phyloP scores from a whole-genome alignment of 2,113 vertebrate species.

The sheep (Ovis aries) region DNA sequence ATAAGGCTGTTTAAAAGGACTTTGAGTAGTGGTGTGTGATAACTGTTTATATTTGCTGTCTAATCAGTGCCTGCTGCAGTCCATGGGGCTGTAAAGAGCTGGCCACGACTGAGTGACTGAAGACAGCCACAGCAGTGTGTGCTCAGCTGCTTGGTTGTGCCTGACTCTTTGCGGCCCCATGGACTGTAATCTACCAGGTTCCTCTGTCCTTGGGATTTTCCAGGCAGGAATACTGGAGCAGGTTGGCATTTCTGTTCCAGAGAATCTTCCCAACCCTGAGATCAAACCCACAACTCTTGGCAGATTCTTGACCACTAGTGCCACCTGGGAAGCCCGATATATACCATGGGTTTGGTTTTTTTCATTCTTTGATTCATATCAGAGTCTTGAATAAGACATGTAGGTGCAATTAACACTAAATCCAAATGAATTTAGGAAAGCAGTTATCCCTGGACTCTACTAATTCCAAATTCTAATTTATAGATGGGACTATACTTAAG shows the following conservation, averaged over 20 bases:
- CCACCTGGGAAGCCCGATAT: neutral
- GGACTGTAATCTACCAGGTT: neutral
- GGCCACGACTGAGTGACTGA: neutral
- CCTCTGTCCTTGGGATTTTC: neutral
- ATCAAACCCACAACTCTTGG: neutral
- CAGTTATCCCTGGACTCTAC: neutral
- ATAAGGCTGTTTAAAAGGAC: neutral
- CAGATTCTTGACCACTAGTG: neutral
- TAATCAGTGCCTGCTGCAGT: neutral
- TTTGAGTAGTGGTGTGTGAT: neutral
- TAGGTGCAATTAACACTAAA: neutral
- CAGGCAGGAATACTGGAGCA: neutral
- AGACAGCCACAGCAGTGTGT: neutral
- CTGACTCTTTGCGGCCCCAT: neutral
- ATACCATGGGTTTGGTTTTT: neutral
- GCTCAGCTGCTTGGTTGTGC: neutral
- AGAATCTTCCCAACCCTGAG: neutral
- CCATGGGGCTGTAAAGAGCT: neutral
- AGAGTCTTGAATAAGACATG: neutral
- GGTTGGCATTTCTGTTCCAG: neutral
- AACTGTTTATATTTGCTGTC: neutral
- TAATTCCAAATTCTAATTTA: slow-evolving; percentile 3
- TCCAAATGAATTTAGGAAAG: neutral
- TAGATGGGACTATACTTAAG: neutral
- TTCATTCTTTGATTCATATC: neutral